Conservation (phyloP, 2,888 invertebrate genomes). For the Dilophus febrilis region DNA sequence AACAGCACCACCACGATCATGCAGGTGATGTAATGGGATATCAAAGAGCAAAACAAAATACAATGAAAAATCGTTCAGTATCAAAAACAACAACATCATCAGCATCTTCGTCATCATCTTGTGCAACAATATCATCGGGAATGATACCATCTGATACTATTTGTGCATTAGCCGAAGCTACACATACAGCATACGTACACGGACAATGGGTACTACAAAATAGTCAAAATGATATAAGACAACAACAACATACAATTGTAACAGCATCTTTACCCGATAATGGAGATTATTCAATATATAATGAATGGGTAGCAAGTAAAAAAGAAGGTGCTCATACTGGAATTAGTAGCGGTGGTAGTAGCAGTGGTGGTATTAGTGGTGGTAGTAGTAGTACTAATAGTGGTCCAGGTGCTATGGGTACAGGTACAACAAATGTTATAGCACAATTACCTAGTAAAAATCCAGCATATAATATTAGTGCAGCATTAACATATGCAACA, state of each 20-base stretch:
- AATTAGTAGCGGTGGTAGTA: too few relatives aligned
- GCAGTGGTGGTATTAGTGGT: too few relatives aligned
- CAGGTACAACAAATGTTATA: conserved; percentile 31
- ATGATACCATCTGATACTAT: conserved; percentile 27
- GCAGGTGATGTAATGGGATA: too few relatives aligned
- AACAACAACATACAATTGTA: conserved; percentile 57
- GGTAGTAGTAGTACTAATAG: too few relatives aligned
- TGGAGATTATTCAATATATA: conserved; percentile 67
- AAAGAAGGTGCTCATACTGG: conserved; percentile 27
- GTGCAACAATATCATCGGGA: neutral
- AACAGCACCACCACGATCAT: too few relatives aligned
- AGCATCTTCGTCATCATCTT: conserved; percentile 5
- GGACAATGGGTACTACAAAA: conserved; percentile 40
- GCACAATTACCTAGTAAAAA: conserved; percentile 41
- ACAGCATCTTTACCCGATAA: conserved; percentile 70
- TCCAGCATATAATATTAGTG: conserved; percentile 55
- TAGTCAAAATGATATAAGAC: conserved; percentile 51
- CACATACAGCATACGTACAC: conserved; percentile 61
- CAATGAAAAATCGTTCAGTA: neutral
- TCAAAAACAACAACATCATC: neutral
- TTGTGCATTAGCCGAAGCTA: conserved; percentile 49
- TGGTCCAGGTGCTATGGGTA: too few relatives aligned
- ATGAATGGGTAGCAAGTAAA: conserved; percentile 49
- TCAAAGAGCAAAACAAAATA: too few relatives aligned
- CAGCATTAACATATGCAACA: conserved; percentile 70